Evolutionary conservation across 1,140 invertebrate species (phyloP), one percentile per base, ranked within the genome.

Genomic region (Antheraea pernyi): DNA sequence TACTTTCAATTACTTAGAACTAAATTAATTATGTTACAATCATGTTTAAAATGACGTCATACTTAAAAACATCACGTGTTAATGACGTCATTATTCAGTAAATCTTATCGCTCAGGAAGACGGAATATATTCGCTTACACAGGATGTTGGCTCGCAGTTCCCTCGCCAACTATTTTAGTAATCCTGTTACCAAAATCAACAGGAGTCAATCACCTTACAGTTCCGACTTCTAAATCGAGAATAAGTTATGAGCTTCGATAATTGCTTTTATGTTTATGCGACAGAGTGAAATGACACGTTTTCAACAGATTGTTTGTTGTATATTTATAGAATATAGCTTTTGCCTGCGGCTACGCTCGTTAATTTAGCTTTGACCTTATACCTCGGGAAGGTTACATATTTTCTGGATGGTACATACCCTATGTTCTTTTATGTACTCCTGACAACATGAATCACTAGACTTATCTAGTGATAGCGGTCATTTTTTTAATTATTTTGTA

Each of bases 121-220:
- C 7, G 46, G 60, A n/a, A 22, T 9, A 61, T 30, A 61, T 22
- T 10, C 7, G 60, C 30, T 9, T 30, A 30, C 60, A 61, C 60
- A 61, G 60, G 30, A 61, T 61, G 16, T 53, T 11, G 46, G 16
- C 13, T 16, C 13, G 10, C 7, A 16, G 46, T 16, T 53, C 46
- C 19, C 22, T 61, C 6, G 16, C 13, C 30, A 39, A 67, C 71
- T 75, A 75, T 72, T 75, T 75, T 59, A 48, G 74, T 70, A 19
- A 67, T 60, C 13, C 60, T 65, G 53, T 66, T 67, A 72, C 74
- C 70, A 72, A 75, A 75, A 65, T 64, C 48, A 71, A 16, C 59
- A 22, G 53, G 36, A 72, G 74, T 75, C 74, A 75, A 75, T 75
- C 74, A 75, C 74, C 74, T 67, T 72, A 37, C 39, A 65, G 67